phyloP scores from a whole-genome alignment of 2,113 vertebrate species.

The Isurus oxyrinchus region DNA sequence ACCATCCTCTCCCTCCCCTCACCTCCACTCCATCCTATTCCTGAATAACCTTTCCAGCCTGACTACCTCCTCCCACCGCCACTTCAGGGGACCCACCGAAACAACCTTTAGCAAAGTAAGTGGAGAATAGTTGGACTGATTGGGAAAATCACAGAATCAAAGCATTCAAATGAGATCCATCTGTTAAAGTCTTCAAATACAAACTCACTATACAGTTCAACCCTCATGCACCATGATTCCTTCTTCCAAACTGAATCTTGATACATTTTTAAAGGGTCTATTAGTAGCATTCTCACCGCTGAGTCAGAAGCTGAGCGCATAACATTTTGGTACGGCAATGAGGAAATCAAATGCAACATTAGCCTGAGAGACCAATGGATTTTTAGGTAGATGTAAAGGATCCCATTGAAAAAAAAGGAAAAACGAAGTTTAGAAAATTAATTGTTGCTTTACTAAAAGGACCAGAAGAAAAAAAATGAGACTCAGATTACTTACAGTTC shows the following conservation, averaged over 20 bases:
- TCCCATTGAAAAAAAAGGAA: not conserved
- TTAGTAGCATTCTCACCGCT: too few relatives aligned
- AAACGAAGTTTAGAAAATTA: not conserved
- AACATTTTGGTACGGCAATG: not conserved
- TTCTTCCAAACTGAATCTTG: not conserved
- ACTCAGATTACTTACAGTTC: not conserved
- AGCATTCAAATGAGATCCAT: not conserved
- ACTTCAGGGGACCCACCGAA: not conserved
- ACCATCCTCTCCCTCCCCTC: not conserved
- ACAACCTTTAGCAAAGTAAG: not conserved
- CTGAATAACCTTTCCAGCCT: not conserved
- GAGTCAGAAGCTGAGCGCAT: too few relatives aligned
- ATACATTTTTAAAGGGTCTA: too few relatives aligned
- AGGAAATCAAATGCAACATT: not conserved
- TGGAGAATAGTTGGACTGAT: not conserved
- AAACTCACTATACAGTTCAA: not conserved
- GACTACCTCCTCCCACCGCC: not conserved
- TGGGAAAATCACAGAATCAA: not conserved
- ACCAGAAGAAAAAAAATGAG: not conserved
- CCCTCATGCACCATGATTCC: not conserved
- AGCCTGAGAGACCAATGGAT: too few relatives aligned
- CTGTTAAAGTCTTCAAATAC: not conserved
- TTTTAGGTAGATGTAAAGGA: not conserved
- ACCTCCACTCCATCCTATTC: not conserved
- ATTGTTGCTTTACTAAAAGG: not conserved